Conservation (phyloP, 2,797 vertebrate species). For the Urocyon cinereoargenteus region DNA sequence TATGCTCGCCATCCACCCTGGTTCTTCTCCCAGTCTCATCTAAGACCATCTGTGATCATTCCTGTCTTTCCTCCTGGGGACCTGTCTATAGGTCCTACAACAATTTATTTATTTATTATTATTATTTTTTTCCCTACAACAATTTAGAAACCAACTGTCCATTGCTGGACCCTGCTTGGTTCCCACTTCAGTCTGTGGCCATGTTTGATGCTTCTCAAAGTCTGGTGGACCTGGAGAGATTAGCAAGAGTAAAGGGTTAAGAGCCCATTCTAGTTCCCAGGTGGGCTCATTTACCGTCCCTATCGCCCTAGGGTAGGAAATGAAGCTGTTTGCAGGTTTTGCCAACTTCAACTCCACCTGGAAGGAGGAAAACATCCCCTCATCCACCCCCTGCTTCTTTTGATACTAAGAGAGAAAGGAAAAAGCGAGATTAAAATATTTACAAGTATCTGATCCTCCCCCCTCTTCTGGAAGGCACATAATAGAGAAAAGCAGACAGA, state of each 20-base stretch:
- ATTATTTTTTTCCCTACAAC: background rate
- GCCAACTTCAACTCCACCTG: slow-evolving; percentile 43
- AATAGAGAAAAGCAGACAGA: slow-evolving; percentile 55
- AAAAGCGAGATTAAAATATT: slow-evolving; percentile 69
- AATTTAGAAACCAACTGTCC: background rate
- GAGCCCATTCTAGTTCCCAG: background rate
- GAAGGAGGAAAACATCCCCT: background rate
- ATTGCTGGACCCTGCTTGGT: accelerated
- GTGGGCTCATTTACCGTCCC: background rate
- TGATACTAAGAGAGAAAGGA: slow-evolving; percentile 43
- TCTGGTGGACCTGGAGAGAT: background rate
- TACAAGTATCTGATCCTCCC: slow-evolving; percentile 47
- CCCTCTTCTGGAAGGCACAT: slow-evolving; percentile 28
- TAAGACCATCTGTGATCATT: background rate
- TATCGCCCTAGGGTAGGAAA: background rate
- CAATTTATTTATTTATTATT: background rate
- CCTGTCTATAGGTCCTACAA: background rate
- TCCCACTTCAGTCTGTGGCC: background rate
- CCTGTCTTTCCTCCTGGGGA: background rate
- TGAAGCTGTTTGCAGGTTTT: slow-evolving; percentile 40
- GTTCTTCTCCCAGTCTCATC: background rate
- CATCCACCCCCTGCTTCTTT: slow-evolving; percentile 45
- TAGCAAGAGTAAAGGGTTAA: background rate
- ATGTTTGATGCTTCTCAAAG: background rate
- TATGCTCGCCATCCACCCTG: background rate